Evolutionary conservation across 2,113 vertebrate genomes (phyloP).

Genomic region (Podilymbus podiceps): DNA sequence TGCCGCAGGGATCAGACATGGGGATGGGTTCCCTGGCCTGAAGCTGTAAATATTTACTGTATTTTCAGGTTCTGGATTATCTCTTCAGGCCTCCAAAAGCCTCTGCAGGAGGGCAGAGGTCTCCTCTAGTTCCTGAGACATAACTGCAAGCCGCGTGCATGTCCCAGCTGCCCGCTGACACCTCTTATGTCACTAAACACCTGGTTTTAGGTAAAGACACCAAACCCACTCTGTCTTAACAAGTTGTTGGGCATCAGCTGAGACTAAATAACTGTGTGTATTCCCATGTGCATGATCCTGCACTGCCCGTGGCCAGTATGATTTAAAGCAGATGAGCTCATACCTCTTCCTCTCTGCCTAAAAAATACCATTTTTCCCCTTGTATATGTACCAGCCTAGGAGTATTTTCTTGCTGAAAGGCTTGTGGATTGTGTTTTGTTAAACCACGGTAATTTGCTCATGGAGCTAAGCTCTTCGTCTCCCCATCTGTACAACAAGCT

Average conservation of each 20-base stretch:
- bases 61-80: not conserved
- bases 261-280: not conserved
- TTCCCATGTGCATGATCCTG: not conserved
- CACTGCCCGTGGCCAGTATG: not conserved
- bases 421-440: not conserved
- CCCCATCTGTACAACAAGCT: not conserved
- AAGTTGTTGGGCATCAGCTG: not conserved
- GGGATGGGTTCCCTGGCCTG: not conserved
- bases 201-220: not conserved
- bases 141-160: rapidly evolving
- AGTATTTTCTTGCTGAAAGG: not conserved
- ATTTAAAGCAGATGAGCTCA: not conserved
- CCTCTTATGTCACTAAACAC: not conserved
- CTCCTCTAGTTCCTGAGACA: not conserved
- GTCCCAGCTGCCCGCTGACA: not conserved
- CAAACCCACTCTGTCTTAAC: not conserved
- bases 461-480: not conserved
- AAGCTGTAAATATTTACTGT: not conserved
- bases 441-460: not conserved
- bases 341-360: not conserved
- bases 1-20: not conserved
- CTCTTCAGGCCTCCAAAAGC: not conserved
- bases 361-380: not conserved
- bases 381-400: not conserved
- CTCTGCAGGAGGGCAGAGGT: not conserved